A percentile compares a stretch with the other conserved stretches of the same genome.
These are phyloP conservation scores for Alentia gelatinosa DNA, from an alignment of 2,888 invertebrate species.

Conservation along the genomic window DNA sequence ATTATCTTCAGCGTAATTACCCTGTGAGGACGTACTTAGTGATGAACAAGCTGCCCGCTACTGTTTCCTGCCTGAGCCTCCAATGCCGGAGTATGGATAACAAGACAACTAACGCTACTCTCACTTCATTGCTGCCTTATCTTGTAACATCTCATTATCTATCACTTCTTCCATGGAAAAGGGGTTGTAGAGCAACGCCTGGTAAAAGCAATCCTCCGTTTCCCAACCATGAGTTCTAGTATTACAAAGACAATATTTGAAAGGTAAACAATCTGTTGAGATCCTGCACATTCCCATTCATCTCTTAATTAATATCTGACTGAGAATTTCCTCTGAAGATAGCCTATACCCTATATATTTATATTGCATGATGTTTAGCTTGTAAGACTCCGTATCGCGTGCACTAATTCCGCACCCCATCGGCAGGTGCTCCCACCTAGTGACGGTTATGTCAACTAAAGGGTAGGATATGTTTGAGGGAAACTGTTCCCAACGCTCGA, in stretches of 20 bases:
- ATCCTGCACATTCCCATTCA: background rate
- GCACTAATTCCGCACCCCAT: background rate
- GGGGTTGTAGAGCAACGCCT: background rate
- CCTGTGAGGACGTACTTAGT: constrained; percentile 43
- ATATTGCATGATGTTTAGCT: too few relatives aligned
- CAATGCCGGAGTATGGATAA: background rate
- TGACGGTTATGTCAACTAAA: background rate
- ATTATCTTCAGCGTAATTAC: constrained; percentile 51
- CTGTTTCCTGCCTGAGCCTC: background rate
- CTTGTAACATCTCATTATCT: constrained; percentile 46
- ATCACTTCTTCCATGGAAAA: background rate
- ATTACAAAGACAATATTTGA: background rate
- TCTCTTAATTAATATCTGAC: too few relatives aligned
- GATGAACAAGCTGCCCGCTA: background rate
- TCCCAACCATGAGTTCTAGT: background rate
- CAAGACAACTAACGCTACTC: constrained; percentile 35
- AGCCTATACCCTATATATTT: too few relatives aligned
- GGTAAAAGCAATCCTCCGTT: background rate
- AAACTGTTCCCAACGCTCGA: too few relatives aligned
- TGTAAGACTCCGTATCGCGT: too few relatives aligned
- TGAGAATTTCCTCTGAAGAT: too few relatives aligned
- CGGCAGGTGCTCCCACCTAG: constrained; percentile 38
- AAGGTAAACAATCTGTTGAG: background rate
- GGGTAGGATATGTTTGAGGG: too few relatives aligned
- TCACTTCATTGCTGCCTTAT: background rate